Evolutionary conservation across 2,113 vertebrate species (phyloP), one percentile per base, ranked within the genome.

Genomic region (Lophius piscatorius): DNA sequence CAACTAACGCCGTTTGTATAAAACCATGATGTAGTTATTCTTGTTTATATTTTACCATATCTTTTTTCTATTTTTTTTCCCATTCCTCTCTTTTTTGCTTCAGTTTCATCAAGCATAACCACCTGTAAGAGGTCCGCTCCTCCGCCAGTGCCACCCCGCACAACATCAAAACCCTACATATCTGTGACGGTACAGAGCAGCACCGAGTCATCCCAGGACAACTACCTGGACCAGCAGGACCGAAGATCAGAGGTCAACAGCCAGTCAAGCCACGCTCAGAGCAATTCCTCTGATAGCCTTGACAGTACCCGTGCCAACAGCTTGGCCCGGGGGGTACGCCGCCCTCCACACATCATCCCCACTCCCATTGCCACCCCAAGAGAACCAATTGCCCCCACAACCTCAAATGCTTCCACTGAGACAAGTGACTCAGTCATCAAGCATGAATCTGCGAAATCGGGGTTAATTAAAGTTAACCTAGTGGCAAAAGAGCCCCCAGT

Each of bases 171-270:
- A 86, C 98, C 98, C 51, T 98, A 96, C 91, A 98, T 98, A 90
- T 98, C 96, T 1, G 98, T 99, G 80, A 99, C 98, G 0, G 96
- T 98, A 52, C 98, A 99, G 90, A 99, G 98, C 91, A 99, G 98
- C 88, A 99, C 98, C 0, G 98, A 99, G 75, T 99, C 98, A 0
- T 95, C 95, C 0, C 98, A 99, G 89, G 98, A 99, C 91, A 95
- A 92, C 88, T 98, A 98, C 82, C 91, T 98, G 86, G 97, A 98
- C 83, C 94, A 92, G 84, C 95, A 97, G 74, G 96, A 98, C 74
- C 93, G 93, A 76, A 94, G 95, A 87, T 98, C 96, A 0, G 96
- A 98, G 76, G 94, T 92, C 85, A 96, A 94, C 72, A 97, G 97
- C 92, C 97, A 98, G 85, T 98, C 97, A 0, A 90, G 88, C 70